Conservation (phyloP, 1,140 invertebrate species). For the Drosophila tristis region DNA sequence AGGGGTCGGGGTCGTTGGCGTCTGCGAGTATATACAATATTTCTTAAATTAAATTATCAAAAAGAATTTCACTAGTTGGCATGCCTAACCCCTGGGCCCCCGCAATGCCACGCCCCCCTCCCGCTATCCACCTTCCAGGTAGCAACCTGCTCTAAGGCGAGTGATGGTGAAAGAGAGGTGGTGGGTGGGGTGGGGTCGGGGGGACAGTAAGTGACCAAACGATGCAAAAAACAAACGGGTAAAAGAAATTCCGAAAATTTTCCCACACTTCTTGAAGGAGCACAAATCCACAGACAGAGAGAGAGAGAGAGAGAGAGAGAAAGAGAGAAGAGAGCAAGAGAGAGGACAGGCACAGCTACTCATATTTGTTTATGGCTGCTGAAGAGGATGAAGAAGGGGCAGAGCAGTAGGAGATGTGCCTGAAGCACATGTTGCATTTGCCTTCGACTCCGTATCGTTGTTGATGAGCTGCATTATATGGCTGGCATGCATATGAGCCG, state of each 20-base stretch:
- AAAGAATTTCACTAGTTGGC: slow-evolving; percentile 81
- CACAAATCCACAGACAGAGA: slow-evolving; percentile 23
- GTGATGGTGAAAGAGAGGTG: neutral
- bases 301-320: slow-evolving; percentile 25
- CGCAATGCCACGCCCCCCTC: slow-evolving; percentile 27
- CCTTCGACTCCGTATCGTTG: slow-evolving; percentile 60
- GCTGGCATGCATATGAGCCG: slow-evolving; percentile 66
- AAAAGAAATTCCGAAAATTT: slow-evolving; percentile 81
- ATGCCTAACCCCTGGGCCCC: slow-evolving; percentile 56
- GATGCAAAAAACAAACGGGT: slow-evolving; percentile 35
- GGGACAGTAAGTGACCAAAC: slow-evolving; percentile 2
- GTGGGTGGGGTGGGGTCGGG: neutral
- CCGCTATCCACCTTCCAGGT: slow-evolving; percentile 13
- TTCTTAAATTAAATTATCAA: slow-evolving; percentile 82
- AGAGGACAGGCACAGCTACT: slow-evolving; percentile 57
- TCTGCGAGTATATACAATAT: slow-evolving; percentile 67
- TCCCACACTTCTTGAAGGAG: slow-evolving; percentile 74
- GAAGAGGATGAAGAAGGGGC: slow-evolving; percentile 39
- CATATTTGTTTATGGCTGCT: slow-evolving; percentile 78
- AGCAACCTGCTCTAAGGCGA: slow-evolving; percentile 32
- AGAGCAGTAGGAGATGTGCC: slow-evolving; percentile 31
- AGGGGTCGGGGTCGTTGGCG: slow-evolving; percentile 67
- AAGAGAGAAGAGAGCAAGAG: slow-evolving; percentile 36
- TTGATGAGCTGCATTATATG: slow-evolving; percentile 80
- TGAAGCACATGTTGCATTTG: slow-evolving; percentile 78